These are phyloP conservation scores for Netelia melanura DNA, from an alignment of 2,888 invertebrate species.

Conservation along the genomic window DNA sequence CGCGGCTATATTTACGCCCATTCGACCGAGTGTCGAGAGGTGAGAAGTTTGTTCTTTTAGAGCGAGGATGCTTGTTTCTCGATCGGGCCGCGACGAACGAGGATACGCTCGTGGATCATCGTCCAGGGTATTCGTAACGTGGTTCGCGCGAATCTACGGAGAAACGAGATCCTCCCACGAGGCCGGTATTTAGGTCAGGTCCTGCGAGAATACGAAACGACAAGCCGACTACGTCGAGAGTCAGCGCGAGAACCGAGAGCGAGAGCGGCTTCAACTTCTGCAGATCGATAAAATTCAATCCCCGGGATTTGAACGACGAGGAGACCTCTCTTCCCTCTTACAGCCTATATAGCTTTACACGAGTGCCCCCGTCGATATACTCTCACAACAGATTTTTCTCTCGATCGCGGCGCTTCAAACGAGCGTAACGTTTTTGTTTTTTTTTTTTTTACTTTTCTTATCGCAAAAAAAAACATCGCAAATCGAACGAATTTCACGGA, in stretches of 20 bases:
- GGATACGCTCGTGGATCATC: slow-evolving; percentile 49
- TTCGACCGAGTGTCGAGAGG: not conserved
- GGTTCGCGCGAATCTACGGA: slow-evolving; percentile 51
- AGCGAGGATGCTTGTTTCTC: slow-evolving; percentile 22
- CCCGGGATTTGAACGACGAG: slow-evolving; percentile 64
- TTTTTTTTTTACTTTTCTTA: not conserved
- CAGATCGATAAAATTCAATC: slow-evolving; percentile 69
- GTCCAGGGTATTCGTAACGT: slow-evolving; percentile 57
- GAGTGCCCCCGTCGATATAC: not conserved
- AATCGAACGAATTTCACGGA: not conserved
- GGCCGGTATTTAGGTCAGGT: slow-evolving; percentile 67
- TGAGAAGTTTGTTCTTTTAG: slow-evolving; percentile 4
- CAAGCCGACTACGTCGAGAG: slow-evolving; percentile 57
- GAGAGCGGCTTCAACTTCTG: slow-evolving; percentile 58
- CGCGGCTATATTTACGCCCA: not conserved
- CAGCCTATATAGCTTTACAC: slow-evolving; percentile 26
- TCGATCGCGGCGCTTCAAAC: too few relatives aligned
- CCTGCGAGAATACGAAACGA: slow-evolving; percentile 63
- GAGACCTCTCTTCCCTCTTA: not conserved
- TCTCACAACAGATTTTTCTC: not conserved
- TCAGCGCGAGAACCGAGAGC: slow-evolving; percentile 51
- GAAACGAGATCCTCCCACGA: slow-evolving; percentile 42
- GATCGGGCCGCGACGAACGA: not conserved
- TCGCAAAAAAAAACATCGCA: not conserved
- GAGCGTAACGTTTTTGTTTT: too few relatives aligned